Conservation (phyloP, 2,888 invertebrate genomes). For the Acleris sparsana region DNA sequence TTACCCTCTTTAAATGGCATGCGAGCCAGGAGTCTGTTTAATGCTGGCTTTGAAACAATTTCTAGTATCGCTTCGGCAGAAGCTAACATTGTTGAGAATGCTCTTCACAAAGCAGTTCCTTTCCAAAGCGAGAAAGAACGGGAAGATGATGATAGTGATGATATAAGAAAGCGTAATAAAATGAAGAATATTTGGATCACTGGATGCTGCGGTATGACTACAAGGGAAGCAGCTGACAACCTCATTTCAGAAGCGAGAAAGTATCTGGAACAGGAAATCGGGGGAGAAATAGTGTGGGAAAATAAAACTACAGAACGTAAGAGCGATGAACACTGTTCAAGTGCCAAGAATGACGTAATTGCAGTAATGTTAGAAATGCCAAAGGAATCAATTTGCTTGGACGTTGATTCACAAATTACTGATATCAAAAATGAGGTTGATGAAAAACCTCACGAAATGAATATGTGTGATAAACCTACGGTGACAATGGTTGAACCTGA, state of each 20-base stretch:
- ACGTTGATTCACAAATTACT: neutral
- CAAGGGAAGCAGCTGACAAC: constrained; percentile 90
- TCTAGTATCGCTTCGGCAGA: constrained; percentile 90
- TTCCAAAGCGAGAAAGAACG: constrained; percentile 92
- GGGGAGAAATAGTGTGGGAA: constrained; percentile 88
- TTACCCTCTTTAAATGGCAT: constrained; percentile 92
- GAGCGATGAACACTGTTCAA: constrained; percentile 20
- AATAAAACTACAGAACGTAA: constrained; percentile 44
- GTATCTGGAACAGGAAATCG: constrained; percentile 88
- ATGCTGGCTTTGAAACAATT: constrained; percentile 90
- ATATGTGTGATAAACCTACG: constrained; percentile 6
- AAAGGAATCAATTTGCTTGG: neutral
- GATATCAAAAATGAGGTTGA: constrained; percentile 4
- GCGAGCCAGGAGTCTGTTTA: constrained; percentile 92
- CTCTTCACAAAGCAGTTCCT: constrained; percentile 90
- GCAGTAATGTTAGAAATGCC: neutral
- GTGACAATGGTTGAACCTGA: constrained; percentile 5
- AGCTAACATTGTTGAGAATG: constrained; percentile 87
- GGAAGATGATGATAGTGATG: constrained; percentile 87
- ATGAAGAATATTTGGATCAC: constrained; percentile 90
- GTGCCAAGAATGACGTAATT: neutral
- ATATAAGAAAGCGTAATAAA: constrained; percentile 86
- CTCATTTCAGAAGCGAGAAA: constrained; percentile 91
- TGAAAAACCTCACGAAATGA: constrained; percentile 2
- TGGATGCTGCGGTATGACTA: constrained; percentile 91